Base-by-base conservation (phyloP, 2,888 invertebrate species). In the Apamea epomidion region DNA sequence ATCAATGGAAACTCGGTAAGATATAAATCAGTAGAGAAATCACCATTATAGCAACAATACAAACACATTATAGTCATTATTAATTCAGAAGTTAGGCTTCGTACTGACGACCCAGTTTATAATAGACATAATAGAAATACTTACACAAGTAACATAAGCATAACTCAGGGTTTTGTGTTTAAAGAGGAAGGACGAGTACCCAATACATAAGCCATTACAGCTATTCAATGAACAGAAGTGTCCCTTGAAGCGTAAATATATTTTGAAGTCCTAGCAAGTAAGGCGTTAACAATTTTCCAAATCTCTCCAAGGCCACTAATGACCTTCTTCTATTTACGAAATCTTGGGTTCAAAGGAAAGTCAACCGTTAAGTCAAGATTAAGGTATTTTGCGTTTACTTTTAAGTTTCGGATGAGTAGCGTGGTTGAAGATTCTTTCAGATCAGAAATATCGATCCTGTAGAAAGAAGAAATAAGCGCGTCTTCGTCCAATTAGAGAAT, bases 21-120 rank as follows among this genome's bases (percentile, higher is more conserved):
- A 80, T 74, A 78, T 84, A 80, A 87, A 84, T 85, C 74, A 72
- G 76, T 25, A 74, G 77, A 80, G 87, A 87, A 87, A 85, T 81
- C 77, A 75, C 58, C 67, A 80, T 60, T 73, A 70, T 37, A 64
- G 7, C 62, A 74, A 74, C 62, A 71, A 21, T 70, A 74, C 21
- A 54, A 54, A 67, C 48, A 67, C 70, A 64, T 65, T 68, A 74
- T 29, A 68, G 68, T 54, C 29, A 75, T 74, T 74, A 82, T n/a
- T 74, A 67, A 84, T 77, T 62, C 51, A 81, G 29, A 80, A 80
- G 60, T 51, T 68, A 80, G 67, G 48, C 64, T 73, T 64, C 12
- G 54, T 68, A 60, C 58, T 42, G 29, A n/a, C 62, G 67, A 72
- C 81, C 67, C 32, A 81, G 71, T 83, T 74, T 69, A n/a, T 37